Evolutionary conservation across 1,140 invertebrate species (phyloP).

Genomic region (Zaprionus nigranus): DNA sequence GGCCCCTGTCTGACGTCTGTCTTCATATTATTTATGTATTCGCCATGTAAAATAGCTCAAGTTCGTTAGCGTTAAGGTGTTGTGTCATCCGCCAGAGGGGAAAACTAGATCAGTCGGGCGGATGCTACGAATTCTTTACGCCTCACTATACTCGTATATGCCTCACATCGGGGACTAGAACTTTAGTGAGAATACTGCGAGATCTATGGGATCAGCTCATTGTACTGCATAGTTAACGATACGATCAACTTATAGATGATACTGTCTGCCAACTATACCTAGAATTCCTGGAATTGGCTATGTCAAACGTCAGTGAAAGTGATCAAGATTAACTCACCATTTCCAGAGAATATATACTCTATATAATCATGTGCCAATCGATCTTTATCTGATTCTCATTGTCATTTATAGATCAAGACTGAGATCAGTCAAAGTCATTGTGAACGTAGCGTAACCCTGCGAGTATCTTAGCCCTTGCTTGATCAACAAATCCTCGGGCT

Average conservation of each 20-base stretch:
- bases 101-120: conserved; percentile 43
- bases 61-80: conserved; percentile 54
- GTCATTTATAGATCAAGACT: too few relatives aligned
- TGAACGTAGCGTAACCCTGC: background rate
- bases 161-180: background rate
- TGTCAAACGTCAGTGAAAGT: background rate
- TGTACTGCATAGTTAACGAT: too few relatives aligned
- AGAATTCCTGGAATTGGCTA: background rate
- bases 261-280: background rate
- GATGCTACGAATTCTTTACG: conserved; percentile 20
- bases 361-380: background rate
- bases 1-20: background rate
- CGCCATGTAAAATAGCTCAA: conserved; percentile 68
- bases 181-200: too few relatives aligned
- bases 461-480: too few relatives aligned
- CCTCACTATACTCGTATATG: conserved; percentile 1
- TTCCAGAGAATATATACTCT: background rate
- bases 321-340: background rate
- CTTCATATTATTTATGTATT: conserved; percentile 39
- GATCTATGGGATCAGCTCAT: too few relatives aligned
- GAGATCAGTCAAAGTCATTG: background rate
- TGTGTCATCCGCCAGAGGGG: conserved; percentile 32
- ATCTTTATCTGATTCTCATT: background rate
- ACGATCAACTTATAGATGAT: background rate
- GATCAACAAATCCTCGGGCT: too few relatives aligned